Evolutionary conservation across 1,140 invertebrate species (phyloP).

Genomic region (Platorchestia sp.): DNA sequence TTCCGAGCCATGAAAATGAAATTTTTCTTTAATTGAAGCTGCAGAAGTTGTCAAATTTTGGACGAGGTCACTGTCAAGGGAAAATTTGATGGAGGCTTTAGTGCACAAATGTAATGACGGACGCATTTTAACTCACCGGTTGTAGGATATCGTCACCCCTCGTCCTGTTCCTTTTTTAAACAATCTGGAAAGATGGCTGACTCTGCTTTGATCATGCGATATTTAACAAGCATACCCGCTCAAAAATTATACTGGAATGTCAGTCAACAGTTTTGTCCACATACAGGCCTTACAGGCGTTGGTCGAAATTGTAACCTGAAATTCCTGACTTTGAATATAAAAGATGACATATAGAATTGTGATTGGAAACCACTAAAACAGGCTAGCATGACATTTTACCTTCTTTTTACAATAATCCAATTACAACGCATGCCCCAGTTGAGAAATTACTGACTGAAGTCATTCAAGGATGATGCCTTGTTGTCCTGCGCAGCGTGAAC

Average conservation of each 20-base stretch:
- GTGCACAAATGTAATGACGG: background rate
- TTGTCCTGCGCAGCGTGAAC: too few relatives aligned
- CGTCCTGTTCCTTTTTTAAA: background rate
- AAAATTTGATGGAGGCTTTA: background rate
- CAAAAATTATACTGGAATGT: background rate
- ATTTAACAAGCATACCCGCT: background rate
- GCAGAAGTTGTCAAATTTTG: background rate
- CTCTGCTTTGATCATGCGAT: background rate
- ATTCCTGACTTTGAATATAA: background rate
- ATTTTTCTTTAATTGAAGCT: background rate
- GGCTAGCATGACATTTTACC: background rate
- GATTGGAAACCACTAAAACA: background rate
- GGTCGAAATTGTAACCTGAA: background rate
- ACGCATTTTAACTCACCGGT: background rate
- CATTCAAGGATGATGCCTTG: background rate
- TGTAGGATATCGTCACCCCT: background rate
- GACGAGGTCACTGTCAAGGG: background rate
- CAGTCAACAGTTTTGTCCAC: background rate
- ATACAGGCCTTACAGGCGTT: background rate
- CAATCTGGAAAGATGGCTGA: background rate
- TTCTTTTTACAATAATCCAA: background rate
- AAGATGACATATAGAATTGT: background rate
- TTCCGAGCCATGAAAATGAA: background rate
- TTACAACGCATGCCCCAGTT: background rate
- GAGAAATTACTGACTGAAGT: background rate